These are phyloP conservation scores for Ceryle rudis DNA, from an alignment of 2,797 vertebrate genomes.

Conservation along the genomic window DNA sequence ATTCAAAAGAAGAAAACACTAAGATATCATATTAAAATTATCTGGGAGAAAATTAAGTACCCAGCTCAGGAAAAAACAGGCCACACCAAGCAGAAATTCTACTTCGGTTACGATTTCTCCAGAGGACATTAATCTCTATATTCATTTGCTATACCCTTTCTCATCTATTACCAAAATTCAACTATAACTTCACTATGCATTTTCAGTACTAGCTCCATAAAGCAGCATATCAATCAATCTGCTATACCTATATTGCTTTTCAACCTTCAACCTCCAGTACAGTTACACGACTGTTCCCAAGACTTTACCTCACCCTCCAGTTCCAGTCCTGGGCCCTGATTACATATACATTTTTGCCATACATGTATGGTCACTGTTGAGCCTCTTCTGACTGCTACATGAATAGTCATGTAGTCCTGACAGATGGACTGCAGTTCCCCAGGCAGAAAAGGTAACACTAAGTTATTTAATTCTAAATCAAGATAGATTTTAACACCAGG, in stretches of 20 bases:
- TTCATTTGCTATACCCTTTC: neutral
- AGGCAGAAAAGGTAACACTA: slow-evolving; percentile 11
- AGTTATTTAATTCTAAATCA: slow-evolving; percentile 28
- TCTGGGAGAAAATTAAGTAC: neutral
- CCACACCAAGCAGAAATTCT: neutral
- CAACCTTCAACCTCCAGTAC: neutral
- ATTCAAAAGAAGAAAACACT: neutral
- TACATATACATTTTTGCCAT: neutral
- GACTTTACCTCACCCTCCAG: neutral
- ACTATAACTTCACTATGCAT: neutral
- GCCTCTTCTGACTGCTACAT: neutral
- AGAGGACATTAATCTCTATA: neutral
- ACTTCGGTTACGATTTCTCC: slow-evolving; percentile 9
- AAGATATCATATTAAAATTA: neutral
- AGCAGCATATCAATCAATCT: neutral
- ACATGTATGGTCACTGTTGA: neutral
- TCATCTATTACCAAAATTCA: neutral
- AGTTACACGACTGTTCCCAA: neutral
- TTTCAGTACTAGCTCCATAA: neutral
- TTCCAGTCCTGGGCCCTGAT: neutral
- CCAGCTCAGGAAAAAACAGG: neutral
- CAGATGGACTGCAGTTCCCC: neutral
- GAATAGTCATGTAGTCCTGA: neutral
- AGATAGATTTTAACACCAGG: slow-evolving; percentile 32
- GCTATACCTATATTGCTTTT: neutral